Conservation (phyloP, 2,888 invertebrate species). For the Sphaerolaimus hirsutus region DNA sequence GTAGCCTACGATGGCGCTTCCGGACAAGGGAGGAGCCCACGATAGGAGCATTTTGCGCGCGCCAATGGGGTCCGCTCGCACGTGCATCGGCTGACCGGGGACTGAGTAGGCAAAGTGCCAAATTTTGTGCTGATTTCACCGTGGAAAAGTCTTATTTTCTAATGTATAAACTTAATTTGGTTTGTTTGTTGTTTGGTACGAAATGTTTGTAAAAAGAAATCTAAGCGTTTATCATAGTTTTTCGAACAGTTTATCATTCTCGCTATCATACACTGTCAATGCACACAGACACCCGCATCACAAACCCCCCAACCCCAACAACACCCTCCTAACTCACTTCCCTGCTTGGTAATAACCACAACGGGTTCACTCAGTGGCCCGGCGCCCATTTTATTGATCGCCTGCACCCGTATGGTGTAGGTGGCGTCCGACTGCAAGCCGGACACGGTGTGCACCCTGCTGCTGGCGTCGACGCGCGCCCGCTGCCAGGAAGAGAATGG, state of each 20-base stretch:
- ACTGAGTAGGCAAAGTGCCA: no score
- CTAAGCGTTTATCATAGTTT: no score
- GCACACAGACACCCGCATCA: no score
- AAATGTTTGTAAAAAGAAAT: no score
- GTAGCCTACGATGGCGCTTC: slow-evolving; percentile 38
- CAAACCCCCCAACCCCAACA: no score
- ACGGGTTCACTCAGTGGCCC: slow-evolving; percentile 84
- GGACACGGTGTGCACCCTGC: slow-evolving; percentile 67
- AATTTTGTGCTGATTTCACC: no score
- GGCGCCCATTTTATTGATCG: slow-evolving; percentile 66
- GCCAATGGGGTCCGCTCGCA: slow-evolving; percentile 59
- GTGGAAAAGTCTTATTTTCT: no score
- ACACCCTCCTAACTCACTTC: slow-evolving; percentile 31
- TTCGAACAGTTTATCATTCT: no score
- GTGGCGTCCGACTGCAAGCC: slow-evolving; percentile 70
- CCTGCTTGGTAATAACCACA: slow-evolving; percentile 91
- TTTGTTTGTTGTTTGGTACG: no score
- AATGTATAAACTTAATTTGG: no score
- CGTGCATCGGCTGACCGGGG: slow-evolving; percentile 74
- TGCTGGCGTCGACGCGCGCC: slow-evolving; percentile 64
- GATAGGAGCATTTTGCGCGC: slow-evolving; percentile 69
- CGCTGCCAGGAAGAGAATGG: slow-evolving; percentile 44
- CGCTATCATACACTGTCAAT: no score
- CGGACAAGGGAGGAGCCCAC: slow-evolving; percentile 67
- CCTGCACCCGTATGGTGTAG: slow-evolving; percentile 77